Base-by-base conservation (phyloP, 2,113 vertebrate genomes). In the Cryptomyrus ogoouensis region DNA sequence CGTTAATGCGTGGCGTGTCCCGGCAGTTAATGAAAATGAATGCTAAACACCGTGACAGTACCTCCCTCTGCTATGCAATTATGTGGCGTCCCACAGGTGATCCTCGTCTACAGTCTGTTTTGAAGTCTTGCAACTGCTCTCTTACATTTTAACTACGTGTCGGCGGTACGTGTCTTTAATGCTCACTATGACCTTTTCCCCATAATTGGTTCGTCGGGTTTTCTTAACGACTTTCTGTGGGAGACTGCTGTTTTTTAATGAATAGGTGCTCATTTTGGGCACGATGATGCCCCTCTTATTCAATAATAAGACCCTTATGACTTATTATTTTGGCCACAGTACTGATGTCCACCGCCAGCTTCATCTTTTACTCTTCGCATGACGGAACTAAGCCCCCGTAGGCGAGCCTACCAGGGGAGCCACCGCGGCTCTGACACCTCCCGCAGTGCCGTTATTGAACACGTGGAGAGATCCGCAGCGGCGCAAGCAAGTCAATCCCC, bases 261-360 rank as follows among this genome's bases (percentile, higher is more conserved):
- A 39, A 39, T 5, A 56, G 31, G 50, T 39, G 49, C 89, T 62
- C 91, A 84, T 56, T 66, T 89, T 89, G 86, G 66, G 12, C 49
- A 83, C 58, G 47, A 62, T 85, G 89, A 90, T 92, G 90, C 91
- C 92, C 91, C 80, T 88, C 88, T 86, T 58, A 90, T 94, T 92
- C 91, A 91, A 92, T 94, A 94, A 92, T 92, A 92, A 91, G 90
- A 90, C 89, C 91, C 91, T 89, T 80, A 17, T 92, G 89, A 90
- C 86, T 91, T 58, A 42, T 91, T 92, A 91, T 90, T 80, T 89
- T 87, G 90, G 92, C 91, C 62, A 86, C 50, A 44, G 89, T 89
- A 90, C 90, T 88, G 92, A 90, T 58, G 90, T 91, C 93, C 95
- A 92, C 94, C 94, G 92, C 94, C 95, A 94, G 93, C 88, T 91